Evolutionary conservation across 2,888 invertebrate species (phyloP).

Genomic region (Julus scanicus): DNA sequence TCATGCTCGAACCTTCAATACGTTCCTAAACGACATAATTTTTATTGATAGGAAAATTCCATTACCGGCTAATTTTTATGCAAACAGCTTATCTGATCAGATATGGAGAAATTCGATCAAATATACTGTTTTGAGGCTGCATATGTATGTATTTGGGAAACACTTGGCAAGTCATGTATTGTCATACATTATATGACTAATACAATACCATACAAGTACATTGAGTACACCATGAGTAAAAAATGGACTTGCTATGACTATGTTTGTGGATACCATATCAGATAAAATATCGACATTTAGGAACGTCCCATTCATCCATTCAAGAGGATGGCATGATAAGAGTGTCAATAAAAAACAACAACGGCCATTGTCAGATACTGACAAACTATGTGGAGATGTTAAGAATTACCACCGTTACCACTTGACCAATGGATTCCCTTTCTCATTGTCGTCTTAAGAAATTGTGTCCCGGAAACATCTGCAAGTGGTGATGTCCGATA

Average conservation of each 20-base stretch:
- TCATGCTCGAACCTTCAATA: background rate
- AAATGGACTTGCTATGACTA: too few species aligned
- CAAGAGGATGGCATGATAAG: background rate
- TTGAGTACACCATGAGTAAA: too few species aligned
- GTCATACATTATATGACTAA: too few species aligned
- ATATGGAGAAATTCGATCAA: too few species aligned
- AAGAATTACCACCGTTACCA: background rate
- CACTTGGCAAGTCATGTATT: too few species aligned
- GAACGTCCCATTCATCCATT: background rate
- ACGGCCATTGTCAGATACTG: background rate
- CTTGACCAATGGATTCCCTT: background rate
- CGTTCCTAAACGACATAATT: background rate
- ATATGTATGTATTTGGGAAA: too few species aligned
- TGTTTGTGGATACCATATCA: too few species aligned
- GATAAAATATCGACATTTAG: background rate
- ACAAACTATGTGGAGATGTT: background rate
- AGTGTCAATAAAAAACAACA: background rate
- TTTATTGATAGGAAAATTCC: too few species aligned
- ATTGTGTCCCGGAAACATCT: slow-evolving; percentile 52
- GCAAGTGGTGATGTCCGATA: slow-evolving; percentile 17
- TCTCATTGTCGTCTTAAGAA: slow-evolving; percentile 53
- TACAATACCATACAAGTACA: too few species aligned
- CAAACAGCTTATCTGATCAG: too few species aligned
- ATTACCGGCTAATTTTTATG: too few species aligned
- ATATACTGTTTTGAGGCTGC: too few species aligned